Conservation (phyloP, 2,113 vertebrate species). For the Gulo gulo region DNA sequence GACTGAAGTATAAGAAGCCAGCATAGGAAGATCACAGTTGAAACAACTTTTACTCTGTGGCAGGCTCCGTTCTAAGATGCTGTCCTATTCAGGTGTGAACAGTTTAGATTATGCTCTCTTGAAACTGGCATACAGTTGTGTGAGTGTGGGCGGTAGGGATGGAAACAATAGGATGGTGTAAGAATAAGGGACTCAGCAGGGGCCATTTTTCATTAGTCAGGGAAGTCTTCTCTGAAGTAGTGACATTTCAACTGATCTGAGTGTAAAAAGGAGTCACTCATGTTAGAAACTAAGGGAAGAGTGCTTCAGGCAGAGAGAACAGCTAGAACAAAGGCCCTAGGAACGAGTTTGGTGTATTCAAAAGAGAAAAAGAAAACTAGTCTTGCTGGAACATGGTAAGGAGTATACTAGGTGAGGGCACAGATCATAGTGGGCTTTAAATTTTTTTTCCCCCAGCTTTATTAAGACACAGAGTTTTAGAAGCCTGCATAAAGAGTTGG, state of each 20-base stretch:
- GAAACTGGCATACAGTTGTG: neutral
- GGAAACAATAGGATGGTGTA: neutral
- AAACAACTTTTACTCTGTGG: neutral
- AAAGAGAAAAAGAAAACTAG: neutral
- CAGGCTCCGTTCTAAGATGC: neutral
- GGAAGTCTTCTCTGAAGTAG: neutral
- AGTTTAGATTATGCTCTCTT: neutral
- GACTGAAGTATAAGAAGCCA: neutral
- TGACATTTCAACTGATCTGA: neutral
- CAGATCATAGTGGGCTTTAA: neutral
- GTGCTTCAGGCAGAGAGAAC: neutral
- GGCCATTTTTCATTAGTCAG: conserved; percentile 23
- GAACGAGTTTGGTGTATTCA: neutral
- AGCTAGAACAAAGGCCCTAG: neutral
- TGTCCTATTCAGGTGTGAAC: neutral
- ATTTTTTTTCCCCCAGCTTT: neutral
- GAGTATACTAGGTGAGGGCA: neutral
- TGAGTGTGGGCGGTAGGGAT: neutral
- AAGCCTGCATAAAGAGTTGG: neutral
- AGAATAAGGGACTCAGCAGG: neutral
- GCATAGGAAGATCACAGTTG: neutral
- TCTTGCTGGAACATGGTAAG: neutral
- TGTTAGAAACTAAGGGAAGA: neutral
- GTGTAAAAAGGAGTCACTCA: neutral
- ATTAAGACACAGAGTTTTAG: neutral